Evolutionary conservation across 2,797 vertebrate species (phyloP), one percentile per base, ranked within the genome.

Genomic region (Brachyalestes nurse): DNA sequence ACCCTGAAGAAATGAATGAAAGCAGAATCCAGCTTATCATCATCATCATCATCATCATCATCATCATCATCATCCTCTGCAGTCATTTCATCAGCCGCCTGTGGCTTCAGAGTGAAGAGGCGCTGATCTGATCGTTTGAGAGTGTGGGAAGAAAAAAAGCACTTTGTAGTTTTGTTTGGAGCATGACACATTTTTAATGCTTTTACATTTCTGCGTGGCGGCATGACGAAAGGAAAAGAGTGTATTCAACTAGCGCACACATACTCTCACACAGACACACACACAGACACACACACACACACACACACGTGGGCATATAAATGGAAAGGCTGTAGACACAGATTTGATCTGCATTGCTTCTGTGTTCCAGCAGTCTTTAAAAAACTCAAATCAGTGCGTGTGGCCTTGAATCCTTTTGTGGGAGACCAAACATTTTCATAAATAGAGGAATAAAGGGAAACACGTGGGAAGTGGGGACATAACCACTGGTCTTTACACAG

Each of bases 71-170:
- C 61, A 1, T 73, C 77, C 10, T 51, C 61, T 34, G 55, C 67
- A 57, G 60, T 71, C 58, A 61, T 72, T 62, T 76, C 83, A 82
- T 82, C 80, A 82, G 67, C 75, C 23, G 74, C 75, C 80, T 72
- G 74, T 77, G 75, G 80, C 69, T 77, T 65, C 75, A 58, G 38
- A 77, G 49, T n/a, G 60, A 62, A 65, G 40, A 82, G 79, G 75
- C 51, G 58, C 49, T 60, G 64, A 55, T 72, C 51, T 57, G 51
- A 57, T 72, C 25, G 4, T 34, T 57, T 77, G 72, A 71, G 53
- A 40, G 71, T 69, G 75, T 75, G 64, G 69, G 74, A 72, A 72
- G 40, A 79, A 69, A 79, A 69, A 84, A 49, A 66, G 73, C 61
- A 82, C 78, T 77, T 73, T 73, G 69, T 70, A 62, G 75, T 81